Base-by-base conservation (phyloP, 2,888 invertebrate genomes). In the Dorcus hopei region DNA sequence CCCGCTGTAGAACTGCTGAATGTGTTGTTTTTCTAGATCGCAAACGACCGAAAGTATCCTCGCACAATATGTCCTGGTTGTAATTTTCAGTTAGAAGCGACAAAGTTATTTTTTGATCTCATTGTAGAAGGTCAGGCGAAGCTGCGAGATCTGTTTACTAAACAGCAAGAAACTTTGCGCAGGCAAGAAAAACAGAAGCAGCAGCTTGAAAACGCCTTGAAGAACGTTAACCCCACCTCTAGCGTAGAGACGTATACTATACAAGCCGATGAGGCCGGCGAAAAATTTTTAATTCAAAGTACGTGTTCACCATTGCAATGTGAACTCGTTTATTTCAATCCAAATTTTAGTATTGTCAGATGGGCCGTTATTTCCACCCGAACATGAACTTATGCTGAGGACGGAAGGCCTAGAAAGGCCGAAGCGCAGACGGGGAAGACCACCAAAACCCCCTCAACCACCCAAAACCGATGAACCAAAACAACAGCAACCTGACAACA, bases 11-110 rank as follows among this genome's bases (percentile, higher is more conserved):
- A 48, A 26, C 14, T 45, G 23, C 45, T 39, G 23, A 52, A 52
- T 51, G 23, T 16, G 19, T n/a, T 49, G 41, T 23, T 61, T 57
- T 78, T 79, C 47, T 71, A 91, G 91, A 83, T 90, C 33, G 78
- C 80, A 53, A 84, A 88, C 74, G 88, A 90, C 80, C 87, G 86
- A 1, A 84, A 84, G 70, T 80, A 86, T 64, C 90, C 90, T 2
- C 82, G 85, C 53, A 87, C 86, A 16, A 87, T 91, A 66, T 91
- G 91, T 71, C 88, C 88, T 7, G 88, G 88, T 42, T 91, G 91
- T 70, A 87, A 87, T 61, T 86, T 90, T 58, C 89, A 90, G 73
- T 72, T 91, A 66, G 88, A 90, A 74, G 85, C 89, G 45, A 88
- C 89, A 19, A 85, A 87, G 56, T 85, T 87, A 69, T 91, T 91